phyloP scores from a whole-genome alignment of 2,888 invertebrate genomes.

The Galerucella calmariensis region DNA sequence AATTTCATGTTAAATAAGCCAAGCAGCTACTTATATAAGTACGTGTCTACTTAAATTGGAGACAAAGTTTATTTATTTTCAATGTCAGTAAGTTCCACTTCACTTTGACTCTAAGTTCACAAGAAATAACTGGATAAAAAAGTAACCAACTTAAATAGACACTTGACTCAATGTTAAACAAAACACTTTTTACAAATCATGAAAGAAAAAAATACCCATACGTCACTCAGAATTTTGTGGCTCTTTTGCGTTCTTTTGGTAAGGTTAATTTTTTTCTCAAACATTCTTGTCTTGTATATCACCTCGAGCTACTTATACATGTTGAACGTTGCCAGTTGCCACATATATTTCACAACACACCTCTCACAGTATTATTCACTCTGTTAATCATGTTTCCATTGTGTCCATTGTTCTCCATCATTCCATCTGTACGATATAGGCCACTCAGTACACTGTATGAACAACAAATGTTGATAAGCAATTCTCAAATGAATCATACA shows the following conservation, averaged over 20 bases:
- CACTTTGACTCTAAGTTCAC: too few relatives aligned
- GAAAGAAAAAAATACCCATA: neutral
- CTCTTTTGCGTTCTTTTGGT: constrained; percentile 4
- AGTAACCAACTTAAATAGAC: neutral
- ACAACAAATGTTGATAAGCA: neutral
- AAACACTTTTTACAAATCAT: neutral
- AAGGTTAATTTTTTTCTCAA: neutral
- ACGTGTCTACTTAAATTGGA: too few relatives aligned
- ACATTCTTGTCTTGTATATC: neutral
- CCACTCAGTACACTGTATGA: neutral
- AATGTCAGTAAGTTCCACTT: too few relatives aligned
- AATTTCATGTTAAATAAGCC: too few relatives aligned
- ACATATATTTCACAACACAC: constrained; percentile 32
- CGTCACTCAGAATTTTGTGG: constrained; percentile 1
- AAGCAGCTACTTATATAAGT: neutral
- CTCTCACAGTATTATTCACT: constrained; percentile 43
- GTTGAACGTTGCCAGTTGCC: constrained; percentile 33
- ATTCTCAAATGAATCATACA: neutral
- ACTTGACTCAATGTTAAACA: neutral
- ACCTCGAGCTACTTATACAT: constrained; percentile 15
- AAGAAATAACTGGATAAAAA: neutral
- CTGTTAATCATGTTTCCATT: constrained; percentile 59
- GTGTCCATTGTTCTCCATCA: constrained; percentile 52
- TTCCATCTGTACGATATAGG: constrained; percentile 60
- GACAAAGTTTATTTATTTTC: too few relatives aligned